Base-by-base conservation (phyloP, 2,888 invertebrate genomes). In the Erpobdella octoculata region DNA sequence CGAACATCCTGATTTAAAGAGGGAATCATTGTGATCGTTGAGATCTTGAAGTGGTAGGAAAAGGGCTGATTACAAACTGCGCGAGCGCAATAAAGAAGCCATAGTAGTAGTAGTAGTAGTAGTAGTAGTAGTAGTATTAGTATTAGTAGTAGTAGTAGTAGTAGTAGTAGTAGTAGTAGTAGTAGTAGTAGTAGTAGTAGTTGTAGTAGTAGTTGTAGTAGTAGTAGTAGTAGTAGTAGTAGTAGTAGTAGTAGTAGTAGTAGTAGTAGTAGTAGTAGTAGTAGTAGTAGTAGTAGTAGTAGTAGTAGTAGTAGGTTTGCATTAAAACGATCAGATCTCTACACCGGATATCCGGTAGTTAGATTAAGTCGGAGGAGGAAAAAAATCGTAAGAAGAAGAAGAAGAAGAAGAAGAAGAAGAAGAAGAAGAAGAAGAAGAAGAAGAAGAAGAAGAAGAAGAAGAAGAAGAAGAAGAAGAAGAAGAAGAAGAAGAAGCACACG, bases 291-390 rank as follows among this genome's bases (percentile, higher is more conserved):
- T 58, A 58, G 58, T 58, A 58, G 58, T 58, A 58, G 58, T 58
- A 58, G 64, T 64, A 64, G 64, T 64, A 64, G 64, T 64, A 64
- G 64, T 15, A 64, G 31, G n/a, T n/a, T n/a, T n/a, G n/a, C n/a
- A n/a, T n/a, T n/a, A n/a, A n/a, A n/a, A n/a, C n/a, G n/a, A n/a
- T n/a, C n/a, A n/a, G n/a, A n/a, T n/a, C n/a, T n/a, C n/a, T n/a
- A n/a, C n/a, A n/a, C n/a, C n/a, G n/a, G n/a, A n/a, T n/a, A n/a
- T n/a, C n/a, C n/a, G n/a, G n/a, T n/a, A n/a, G n/a, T n/a, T n/a
- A n/a, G n/a, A n/a, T n/a, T n/a, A n/a, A n/a, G 18, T 18, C 15
- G 18, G 46, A 46, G 18, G 46, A 46, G 18, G 46, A 46, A 46
- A 46, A 46, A 46, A 18, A 46, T 46, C 18, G 46, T 46, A 46